Conservation (phyloP, 2,888 invertebrate genomes). For the Gari tellinella region DNA sequence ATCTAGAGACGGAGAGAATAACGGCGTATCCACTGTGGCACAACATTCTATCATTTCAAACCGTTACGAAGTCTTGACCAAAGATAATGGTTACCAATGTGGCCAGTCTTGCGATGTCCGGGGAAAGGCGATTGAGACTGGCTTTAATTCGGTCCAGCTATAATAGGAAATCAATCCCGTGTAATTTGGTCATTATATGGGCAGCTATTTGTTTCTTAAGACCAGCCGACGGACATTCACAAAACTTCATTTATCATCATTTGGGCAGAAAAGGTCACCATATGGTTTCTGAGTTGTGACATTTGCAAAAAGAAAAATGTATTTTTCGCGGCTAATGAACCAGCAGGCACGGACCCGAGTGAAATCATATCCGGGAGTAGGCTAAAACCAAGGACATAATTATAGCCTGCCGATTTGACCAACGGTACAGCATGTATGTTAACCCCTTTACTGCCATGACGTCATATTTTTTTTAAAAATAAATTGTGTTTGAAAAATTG, state of each 20-base stretch:
- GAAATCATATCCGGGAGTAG: too few species aligned
- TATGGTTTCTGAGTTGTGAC: constrained; percentile 52
- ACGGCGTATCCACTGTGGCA: too few species aligned
- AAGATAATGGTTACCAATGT: not conserved
- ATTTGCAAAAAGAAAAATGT: constrained; percentile 43
- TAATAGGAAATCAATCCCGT: constrained; percentile 59
- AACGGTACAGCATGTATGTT: too few species aligned
- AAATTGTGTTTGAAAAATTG: too few species aligned
- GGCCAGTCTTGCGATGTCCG: constrained; percentile 4
- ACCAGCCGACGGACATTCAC: constrained; percentile 11
- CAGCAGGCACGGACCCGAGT: too few species aligned
- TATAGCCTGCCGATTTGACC: too few species aligned
- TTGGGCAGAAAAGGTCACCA: constrained; percentile 57
- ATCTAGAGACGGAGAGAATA: too few species aligned
- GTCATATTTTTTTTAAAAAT: too few species aligned
- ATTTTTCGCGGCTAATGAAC: constrained; percentile 52
- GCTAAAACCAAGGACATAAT: constrained; percentile 1
- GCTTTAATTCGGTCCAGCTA: constrained; percentile 13
- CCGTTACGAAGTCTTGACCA: too few species aligned
- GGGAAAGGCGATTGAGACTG: constrained; percentile 12
- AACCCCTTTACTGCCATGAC: too few species aligned
- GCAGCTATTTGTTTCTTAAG: constrained; percentile 46
- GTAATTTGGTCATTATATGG: constrained; percentile 61
- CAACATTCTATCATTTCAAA: too few species aligned
- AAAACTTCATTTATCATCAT: constrained; percentile 56